Conservation (phyloP, 2,888 invertebrate species). For the Meghimatium bilineatum region DNA sequence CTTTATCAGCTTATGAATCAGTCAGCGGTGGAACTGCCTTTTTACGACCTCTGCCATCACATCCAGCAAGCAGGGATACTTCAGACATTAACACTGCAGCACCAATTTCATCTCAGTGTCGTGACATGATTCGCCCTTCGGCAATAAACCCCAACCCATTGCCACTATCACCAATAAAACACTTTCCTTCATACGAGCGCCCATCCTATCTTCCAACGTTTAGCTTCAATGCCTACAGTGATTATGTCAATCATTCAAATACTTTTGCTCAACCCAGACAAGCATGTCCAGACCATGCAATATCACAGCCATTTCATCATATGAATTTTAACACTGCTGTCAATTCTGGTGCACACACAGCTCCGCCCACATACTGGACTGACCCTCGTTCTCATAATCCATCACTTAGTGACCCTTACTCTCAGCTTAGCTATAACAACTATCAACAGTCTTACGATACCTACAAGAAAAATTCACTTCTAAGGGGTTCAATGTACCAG, state of each 20-base stretch:
- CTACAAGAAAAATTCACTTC: constrained; percentile 60
- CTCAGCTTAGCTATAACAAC: constrained; percentile 60
- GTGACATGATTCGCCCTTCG: constrained; percentile 40
- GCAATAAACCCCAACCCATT: constrained; percentile 44
- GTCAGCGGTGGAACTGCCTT: constrained; percentile 62
- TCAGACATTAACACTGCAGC: constrained; percentile 38
- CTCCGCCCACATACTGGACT: constrained; percentile 59
- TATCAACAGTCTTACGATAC: constrained; percentile 61
- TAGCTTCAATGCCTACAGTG: constrained; percentile 64
- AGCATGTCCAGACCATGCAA: constrained; percentile 57
- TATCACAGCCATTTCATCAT: constrained; percentile 55
- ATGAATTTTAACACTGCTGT: constrained; percentile 58
- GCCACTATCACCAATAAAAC: constrained; percentile 62
- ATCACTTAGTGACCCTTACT: constrained; percentile 58
- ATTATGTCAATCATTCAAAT: constrained; percentile 59
- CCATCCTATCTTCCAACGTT: constrained; percentile 65
- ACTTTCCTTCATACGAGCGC: constrained; percentile 60
- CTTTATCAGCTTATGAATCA: constrained; percentile 41
- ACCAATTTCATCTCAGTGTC: constrained; percentile 34
- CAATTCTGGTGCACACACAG: constrained; percentile 44
- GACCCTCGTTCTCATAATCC: constrained; percentile 58
- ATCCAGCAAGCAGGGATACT: constrained; percentile 44
- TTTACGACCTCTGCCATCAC: constrained; percentile 57
- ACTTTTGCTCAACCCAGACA: constrained; percentile 53
- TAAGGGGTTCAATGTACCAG: constrained; percentile 59